A percentile compares a stretch with the other conserved stretches of the same genome.
Conservation (phyloP, 2,888 invertebrate species). For the Cotesia congregata region DNA sequence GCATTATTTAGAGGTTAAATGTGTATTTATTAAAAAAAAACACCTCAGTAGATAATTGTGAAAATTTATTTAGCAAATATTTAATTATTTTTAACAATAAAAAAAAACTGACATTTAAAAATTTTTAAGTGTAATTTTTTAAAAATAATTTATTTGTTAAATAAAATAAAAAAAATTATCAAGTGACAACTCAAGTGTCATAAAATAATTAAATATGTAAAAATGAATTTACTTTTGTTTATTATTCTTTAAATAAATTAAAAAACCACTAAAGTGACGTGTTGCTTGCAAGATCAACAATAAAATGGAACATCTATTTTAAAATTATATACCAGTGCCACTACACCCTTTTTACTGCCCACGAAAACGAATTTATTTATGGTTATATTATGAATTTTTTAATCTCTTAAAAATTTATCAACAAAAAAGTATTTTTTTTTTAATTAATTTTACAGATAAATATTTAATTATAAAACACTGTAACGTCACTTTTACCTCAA, state of each 20-base stretch:
- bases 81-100: no score
- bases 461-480: background rate
- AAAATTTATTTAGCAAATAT: no score
- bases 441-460: background rate
- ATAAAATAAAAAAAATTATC: no score
- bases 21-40: background rate
- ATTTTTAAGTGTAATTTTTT: no score
- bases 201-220: no score
- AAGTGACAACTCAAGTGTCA: no score
- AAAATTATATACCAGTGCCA: background rate
- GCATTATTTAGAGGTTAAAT: constrained; percentile 50
- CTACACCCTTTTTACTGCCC: background rate
- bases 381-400: background rate
- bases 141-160: no score
- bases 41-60: background rate
- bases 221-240: no score
- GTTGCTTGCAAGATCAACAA: background rate
- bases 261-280: background rate
- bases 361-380: background rate
- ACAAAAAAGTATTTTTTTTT: background rate
- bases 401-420: background rate
- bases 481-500: background rate
- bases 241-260: background rate
- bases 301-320: background rate
- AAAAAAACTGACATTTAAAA: no score